Percentiles rank a stretch among this genome's conserved stretches.
These are phyloP conservation scores for Eidolon dupreanum DNA, from an alignment of 2,797 vertebrate species.

Conservation along the genomic window DNA sequence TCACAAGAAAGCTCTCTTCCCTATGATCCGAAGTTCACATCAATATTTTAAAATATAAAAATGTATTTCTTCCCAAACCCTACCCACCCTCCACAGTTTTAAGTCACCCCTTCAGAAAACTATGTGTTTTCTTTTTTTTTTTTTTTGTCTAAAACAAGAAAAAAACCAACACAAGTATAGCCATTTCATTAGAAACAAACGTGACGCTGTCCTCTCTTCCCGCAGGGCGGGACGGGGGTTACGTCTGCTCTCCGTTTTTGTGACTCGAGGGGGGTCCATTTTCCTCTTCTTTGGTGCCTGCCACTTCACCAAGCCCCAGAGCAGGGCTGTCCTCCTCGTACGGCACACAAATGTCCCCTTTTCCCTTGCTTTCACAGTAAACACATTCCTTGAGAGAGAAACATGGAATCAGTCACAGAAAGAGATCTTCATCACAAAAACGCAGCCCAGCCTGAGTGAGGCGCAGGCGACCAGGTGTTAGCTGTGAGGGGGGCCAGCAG, in stretches of 20 bases:
- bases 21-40: neutral
- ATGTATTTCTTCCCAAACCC: neutral
- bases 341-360: slow-evolving; percentile 77
- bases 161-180: slow-evolving; percentile 27
- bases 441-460: accelerated
- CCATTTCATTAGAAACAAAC: slow-evolving; percentile 73
- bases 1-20: neutral
- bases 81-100: slow-evolving; percentile 48
- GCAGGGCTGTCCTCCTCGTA: slow-evolving; percentile 88
- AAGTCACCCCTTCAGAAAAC: slow-evolving; percentile 80
- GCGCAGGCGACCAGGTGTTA: neutral
- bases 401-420: neutral
- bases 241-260: slow-evolving; percentile 77
- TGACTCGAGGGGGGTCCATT: slow-evolving; percentile 55
- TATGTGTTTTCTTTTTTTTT: slow-evolving; percentile 10
- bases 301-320: slow-evolving; percentile 88
- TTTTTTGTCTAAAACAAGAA: slow-evolving; percentile 79
- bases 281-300: slow-evolving; percentile 83
- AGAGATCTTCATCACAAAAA: accelerated
- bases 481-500: accelerated
- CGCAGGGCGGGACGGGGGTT: slow-evolving; percentile 55
- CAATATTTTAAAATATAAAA: slow-evolving; percentile 33
- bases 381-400: slow-evolving; percentile 83
- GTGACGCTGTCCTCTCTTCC: slow-evolving; percentile 49
- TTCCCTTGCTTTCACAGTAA: slow-evolving; percentile 84